These are phyloP conservation scores for Metopolophium dirhodum DNA, from an alignment of 1,140 invertebrate genomes.

Conservation along the genomic window DNA sequence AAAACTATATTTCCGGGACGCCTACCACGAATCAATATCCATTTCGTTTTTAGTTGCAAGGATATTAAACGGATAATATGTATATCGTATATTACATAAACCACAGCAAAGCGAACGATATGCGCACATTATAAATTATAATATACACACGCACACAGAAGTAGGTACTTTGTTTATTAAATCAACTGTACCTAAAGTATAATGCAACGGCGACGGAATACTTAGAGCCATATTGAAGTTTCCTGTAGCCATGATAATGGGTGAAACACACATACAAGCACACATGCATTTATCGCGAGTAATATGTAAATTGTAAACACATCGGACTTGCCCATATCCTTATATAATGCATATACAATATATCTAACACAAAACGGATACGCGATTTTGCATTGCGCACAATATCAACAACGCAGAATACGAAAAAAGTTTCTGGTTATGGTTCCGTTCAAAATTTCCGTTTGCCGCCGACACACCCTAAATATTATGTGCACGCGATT, in stretches of 20 bases:
- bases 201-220: background rate
- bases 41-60: constrained; percentile 9
- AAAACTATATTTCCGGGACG: constrained; percentile 21
- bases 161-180: constrained; percentile 15
- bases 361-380: background rate
- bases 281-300: background rate
- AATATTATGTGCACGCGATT: background rate
- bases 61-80: background rate
- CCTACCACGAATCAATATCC: constrained; percentile 13
- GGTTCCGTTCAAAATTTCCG: background rate
- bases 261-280: background rate
- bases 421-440: background rate
- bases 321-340: background rate
- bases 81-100: background rate
- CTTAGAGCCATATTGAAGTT: background rate
- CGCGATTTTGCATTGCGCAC: background rate
- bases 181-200: background rate
- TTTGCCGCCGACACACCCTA: background rate
- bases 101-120: background rate
- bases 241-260: background rate
- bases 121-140: background rate
- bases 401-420: background rate
- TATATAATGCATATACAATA: background rate
- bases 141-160: background rate
- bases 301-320: background rate